phyloP scores from a whole-genome alignment of 2,888 invertebrate genomes.

The Ellobium chinense region DNA sequence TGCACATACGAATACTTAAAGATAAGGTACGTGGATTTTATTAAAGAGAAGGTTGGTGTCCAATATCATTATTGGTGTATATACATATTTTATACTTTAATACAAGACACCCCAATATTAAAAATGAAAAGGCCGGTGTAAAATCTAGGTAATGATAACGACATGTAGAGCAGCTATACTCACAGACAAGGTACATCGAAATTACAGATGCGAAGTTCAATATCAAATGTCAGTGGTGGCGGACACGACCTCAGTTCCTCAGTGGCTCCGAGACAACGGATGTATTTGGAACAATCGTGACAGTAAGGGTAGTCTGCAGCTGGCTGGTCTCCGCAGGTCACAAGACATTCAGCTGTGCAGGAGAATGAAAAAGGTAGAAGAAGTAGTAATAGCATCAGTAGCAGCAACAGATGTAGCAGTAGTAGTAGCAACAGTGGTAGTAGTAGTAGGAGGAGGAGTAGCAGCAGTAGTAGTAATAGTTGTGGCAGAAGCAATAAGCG shows the following conservation, averaged over 20 bases:
- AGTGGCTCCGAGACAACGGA: neutral
- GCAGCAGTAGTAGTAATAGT: neutral
- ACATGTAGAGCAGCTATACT: too few species aligned
- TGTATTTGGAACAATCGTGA: neutral
- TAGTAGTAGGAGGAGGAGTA: neutral
- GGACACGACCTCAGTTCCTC: neutral
- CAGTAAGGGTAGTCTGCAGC: conserved; percentile 15
- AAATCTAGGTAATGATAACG: too few species aligned
- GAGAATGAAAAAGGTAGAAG: too few species aligned
- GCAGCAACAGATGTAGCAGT: too few species aligned
- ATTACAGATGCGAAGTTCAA: neutral
- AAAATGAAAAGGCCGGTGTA: too few species aligned
- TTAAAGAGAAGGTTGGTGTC: too few species aligned
- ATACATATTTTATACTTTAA: neutral
- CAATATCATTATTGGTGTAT: too few species aligned
- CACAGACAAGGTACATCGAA: neutral
- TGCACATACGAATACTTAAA: too few species aligned
- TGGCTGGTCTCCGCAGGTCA: neutral
- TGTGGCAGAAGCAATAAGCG: neutral
- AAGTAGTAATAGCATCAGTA: too few species aligned
- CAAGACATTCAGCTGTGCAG: neutral
- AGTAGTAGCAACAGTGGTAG: neutral
- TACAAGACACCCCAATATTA: too few species aligned
- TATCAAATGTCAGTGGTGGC: neutral
- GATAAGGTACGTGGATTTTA: too few species aligned